These are phyloP conservation scores for Enteromius fasciolatus DNA, from an alignment of 2,797 vertebrate species.

Conservation along the genomic window DNA sequence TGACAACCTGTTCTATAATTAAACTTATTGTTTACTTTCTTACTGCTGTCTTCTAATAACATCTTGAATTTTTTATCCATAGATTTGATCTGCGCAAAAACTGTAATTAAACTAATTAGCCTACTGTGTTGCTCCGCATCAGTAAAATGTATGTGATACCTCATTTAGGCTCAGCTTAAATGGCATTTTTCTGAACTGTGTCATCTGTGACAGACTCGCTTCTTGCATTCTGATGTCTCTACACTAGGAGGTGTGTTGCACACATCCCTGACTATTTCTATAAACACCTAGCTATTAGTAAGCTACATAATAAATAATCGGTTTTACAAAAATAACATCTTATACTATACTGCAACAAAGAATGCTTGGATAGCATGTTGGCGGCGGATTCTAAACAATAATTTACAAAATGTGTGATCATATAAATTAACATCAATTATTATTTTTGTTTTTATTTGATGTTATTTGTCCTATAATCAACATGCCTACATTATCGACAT, in stretches of 20 bases:
- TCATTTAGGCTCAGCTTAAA: not conserved
- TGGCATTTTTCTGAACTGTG: not conserved
- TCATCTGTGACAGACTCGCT: slow-evolving; percentile 13
- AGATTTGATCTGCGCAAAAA: not conserved
- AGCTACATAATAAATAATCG: not conserved
- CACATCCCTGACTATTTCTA: not conserved
- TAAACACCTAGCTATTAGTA: not conserved
- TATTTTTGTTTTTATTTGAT: not conserved
- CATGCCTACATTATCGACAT: not conserved
- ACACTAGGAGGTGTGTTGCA: slow-evolving; percentile 18
- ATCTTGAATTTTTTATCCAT: not conserved
- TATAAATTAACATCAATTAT: not conserved
- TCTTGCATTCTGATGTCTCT: slow-evolving; percentile 24
- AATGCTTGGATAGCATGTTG: not conserved
- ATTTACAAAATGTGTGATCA: not conserved
- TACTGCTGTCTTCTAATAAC: slow-evolving; percentile 50
- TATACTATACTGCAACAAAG: not conserved
- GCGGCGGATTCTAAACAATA: not conserved
- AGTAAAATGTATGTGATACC: not conserved
- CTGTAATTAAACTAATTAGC: not conserved
- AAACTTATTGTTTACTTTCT: slow-evolving; percentile 29
- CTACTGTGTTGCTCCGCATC: slow-evolving; percentile 1
- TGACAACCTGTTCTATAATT: slow-evolving; percentile 14
- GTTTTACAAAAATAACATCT: not conserved
- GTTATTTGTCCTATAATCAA: not conserved